Evolutionary conservation across 2,113 vertebrate species (phyloP).

Genomic region (Lutjanus erythropterus): DNA sequence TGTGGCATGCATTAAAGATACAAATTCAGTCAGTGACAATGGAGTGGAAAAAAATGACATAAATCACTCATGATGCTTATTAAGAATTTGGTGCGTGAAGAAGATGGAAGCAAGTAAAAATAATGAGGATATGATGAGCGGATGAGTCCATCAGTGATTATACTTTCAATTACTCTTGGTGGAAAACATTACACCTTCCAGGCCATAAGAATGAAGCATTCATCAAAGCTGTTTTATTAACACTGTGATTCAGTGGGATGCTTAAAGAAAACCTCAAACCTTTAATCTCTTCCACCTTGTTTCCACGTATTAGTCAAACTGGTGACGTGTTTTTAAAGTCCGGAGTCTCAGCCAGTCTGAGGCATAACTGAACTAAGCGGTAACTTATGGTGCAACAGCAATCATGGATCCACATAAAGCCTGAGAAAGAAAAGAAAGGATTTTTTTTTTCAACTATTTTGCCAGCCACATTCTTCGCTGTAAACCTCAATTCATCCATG

Average conservation of each 20-base stretch:
- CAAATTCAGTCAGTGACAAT: conserved; percentile 31
- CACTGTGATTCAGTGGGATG: conserved; percentile 1
- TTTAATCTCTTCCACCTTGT: conserved; percentile 34
- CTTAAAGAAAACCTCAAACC: conserved; percentile 18
- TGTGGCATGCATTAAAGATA: conserved; percentile 25
- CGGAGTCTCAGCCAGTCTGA: conserved; percentile 3
- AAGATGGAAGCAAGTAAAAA: not conserved
- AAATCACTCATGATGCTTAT: conserved; percentile 17
- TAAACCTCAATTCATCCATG: too few species aligned
- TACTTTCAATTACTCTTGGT: conserved; percentile 15
- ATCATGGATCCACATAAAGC: conserved; percentile 6
- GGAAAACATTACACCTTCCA: conserved; percentile 7
- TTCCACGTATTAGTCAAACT: conserved; percentile 35
- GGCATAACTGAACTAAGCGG: conserved; percentile 17
- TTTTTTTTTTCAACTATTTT: conserved; percentile 11
- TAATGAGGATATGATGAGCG: conserved; percentile 10
- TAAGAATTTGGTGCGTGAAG: conserved; percentile 25
- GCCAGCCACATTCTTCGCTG: conserved; percentile 8
- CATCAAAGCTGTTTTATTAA: not conserved
- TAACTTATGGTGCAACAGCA: conserved; percentile 10
- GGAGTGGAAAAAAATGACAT: conserved; percentile 7
- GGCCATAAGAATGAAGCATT: not conserved
- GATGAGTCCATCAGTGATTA: conserved; percentile 22
- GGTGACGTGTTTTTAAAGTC: conserved; percentile 42
- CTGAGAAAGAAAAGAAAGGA: not conserved